Evolutionary conservation across 2,888 invertebrate species (phyloP).

Genomic region (Phorcus lineatus): DNA sequence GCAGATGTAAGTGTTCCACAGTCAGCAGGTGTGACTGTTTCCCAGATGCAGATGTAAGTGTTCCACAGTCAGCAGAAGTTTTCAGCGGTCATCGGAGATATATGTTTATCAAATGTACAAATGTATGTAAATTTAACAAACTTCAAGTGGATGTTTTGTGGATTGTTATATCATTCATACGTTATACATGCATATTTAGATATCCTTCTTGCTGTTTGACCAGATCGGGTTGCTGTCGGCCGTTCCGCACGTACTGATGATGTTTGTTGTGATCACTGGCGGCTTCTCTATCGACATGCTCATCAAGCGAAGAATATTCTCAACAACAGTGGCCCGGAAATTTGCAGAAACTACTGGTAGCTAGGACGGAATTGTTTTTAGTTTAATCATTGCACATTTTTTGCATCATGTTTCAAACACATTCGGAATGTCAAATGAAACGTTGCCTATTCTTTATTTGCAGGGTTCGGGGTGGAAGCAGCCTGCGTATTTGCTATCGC

Average conservation of each 20-base stretch:
- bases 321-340: conserved; percentile 54
- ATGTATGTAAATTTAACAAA: too few relatives aligned
- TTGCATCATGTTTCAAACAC: too few relatives aligned
- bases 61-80: too few relatives aligned
- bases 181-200: background rate
- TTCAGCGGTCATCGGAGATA: too few relatives aligned
- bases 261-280: conserved; percentile 52
- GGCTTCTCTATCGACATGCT: conserved; percentile 54
- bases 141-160: too few relatives aligned
- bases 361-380: background rate
- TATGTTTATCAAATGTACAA: too few relatives aligned
- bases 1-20: too few relatives aligned
- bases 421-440: background rate
- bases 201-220: background rate
- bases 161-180: background rate
- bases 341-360: conserved; percentile 56
- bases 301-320: conserved; percentile 41
- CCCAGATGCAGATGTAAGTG: too few relatives aligned
- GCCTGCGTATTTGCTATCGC: conserved; percentile 51
- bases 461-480: conserved; percentile 62
- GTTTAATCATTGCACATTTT: too few relatives aligned
- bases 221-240: conserved; percentile 55
- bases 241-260: conserved; percentile 57
- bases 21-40: too few relatives aligned
- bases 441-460: background rate